Percentiles rank a stretch among this genome's conserved stretches.
Conservation (phyloP, 2,888 invertebrate species). For the Tachystola acroxantha region DNA sequence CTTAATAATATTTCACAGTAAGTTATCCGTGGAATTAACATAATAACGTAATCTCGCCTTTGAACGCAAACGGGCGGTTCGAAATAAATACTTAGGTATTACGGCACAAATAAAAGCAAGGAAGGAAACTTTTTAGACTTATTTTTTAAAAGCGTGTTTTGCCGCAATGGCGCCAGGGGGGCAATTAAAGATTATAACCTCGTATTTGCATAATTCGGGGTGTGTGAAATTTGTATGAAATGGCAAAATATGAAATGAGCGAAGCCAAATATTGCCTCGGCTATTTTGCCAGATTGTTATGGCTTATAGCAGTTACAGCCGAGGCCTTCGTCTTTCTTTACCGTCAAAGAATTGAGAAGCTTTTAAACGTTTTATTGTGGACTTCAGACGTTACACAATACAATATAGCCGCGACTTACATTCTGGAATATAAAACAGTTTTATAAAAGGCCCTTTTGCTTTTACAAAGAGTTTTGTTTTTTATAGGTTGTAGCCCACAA, state of each 20-base stretch:
- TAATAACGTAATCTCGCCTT: slow-evolving; percentile 1
- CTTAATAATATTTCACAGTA: neutral
- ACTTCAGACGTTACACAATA: slow-evolving; percentile 5
- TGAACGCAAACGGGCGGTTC: neutral
- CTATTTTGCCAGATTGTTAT: slow-evolving; percentile 28
- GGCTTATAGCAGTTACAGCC: slow-evolving; percentile 17
- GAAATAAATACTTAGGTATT: slow-evolving; percentile 4
- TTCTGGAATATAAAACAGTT: neutral
- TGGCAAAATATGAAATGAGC: slow-evolving; percentile 30
- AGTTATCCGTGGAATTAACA: slow-evolving; percentile 1
- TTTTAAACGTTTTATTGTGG: slow-evolving; percentile 11
- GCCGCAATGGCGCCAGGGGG: slow-evolving; percentile 29
- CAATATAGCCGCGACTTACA: neutral
- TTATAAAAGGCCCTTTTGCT: neutral
- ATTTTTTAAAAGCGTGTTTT: slow-evolving; percentile 33
- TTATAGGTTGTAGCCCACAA: neutral
- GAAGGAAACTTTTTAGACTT: slow-evolving; percentile 34
- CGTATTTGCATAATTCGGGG: slow-evolving; percentile 55
- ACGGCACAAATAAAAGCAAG: slow-evolving; percentile 14
- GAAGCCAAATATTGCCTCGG: slow-evolving; percentile 21
- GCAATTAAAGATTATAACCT: slow-evolving; percentile 56
- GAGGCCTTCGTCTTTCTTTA: slow-evolving; percentile 5
- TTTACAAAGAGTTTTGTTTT: neutral
- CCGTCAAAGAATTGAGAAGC: slow-evolving; percentile 5
- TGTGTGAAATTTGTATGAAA: slow-evolving; percentile 30